phyloP scores from a whole-genome alignment of 2,113 vertebrate species.

The Rhea americana region DNA sequence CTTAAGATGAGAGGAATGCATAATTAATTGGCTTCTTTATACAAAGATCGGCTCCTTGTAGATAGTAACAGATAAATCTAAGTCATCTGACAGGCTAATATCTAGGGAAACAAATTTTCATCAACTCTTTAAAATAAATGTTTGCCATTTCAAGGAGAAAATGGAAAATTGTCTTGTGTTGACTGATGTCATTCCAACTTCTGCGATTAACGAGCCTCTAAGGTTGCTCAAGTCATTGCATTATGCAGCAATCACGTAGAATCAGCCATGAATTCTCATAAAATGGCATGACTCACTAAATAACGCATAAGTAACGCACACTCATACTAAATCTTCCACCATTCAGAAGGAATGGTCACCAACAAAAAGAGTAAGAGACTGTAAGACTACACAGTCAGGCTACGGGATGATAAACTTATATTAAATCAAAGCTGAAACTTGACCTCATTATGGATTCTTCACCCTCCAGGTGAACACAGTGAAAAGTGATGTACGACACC shows the following conservation, averaged over 20 bases:
- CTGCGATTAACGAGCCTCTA: neutral
- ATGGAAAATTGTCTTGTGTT: neutral
- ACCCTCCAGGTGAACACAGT: neutral
- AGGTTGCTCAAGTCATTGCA: neutral
- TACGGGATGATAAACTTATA: neutral
- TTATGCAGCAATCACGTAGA: neutral
- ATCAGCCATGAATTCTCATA: neutral
- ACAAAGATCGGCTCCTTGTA: neutral
- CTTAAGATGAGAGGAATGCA: neutral
- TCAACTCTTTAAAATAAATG: neutral
- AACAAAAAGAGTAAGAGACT: neutral
- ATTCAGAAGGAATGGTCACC: neutral
- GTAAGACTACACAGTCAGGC: neutral
- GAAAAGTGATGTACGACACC: neutral
- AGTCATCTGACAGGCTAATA: neutral
- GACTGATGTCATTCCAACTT: neutral
- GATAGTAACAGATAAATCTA: neutral
- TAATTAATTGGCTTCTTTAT: neutral
- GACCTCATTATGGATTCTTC: neutral
- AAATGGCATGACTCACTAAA: neutral
- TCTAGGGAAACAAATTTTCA: neutral
- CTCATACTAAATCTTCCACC: neutral
- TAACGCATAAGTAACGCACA: neutral
- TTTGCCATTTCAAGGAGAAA: neutral
- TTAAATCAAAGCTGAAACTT: neutral